These are phyloP conservation scores for Meghimatium bilineatum DNA, from an alignment of 2,888 invertebrate species.

Conservation along the genomic window DNA sequence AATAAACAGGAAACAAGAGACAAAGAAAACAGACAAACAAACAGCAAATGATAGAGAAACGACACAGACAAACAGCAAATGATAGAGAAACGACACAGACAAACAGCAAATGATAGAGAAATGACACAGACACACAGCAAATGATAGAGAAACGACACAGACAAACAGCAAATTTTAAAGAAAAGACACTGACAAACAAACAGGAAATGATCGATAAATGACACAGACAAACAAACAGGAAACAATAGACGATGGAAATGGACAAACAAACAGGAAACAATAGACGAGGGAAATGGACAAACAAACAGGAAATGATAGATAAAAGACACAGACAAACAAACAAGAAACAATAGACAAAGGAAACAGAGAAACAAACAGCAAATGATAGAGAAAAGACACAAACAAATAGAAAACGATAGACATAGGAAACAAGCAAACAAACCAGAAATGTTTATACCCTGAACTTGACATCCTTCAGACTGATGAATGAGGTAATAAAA, in stretches of 20 bases:
- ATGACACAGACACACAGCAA: not conserved
- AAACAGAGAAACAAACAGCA: not conserved
- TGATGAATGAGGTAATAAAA: constrained; percentile 94
- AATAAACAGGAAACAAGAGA: not conserved
- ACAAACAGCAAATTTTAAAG: not conserved
- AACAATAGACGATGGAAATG: not conserved
- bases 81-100: not conserved
- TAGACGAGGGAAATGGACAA: not conserved
- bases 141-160: not conserved
- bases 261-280: not conserved
- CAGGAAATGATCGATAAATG: not conserved
- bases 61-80: not conserved
- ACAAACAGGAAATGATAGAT: not conserved
- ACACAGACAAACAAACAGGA: not conserved
- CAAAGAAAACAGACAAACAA: not conserved
- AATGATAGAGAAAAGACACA: not conserved
- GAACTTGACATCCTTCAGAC: constrained; percentile 68
- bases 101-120: too few relatives aligned
- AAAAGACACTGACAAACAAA: too few relatives aligned
- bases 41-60: too few relatives aligned
- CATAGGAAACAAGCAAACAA: not conserved
- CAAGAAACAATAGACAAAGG: not conserved
- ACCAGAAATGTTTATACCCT: constrained; percentile 55
- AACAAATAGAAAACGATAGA: not conserved
- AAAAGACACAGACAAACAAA: not conserved